Base-by-base conservation (phyloP, 2,888 invertebrate species). In the Cosmia pyralina region DNA sequence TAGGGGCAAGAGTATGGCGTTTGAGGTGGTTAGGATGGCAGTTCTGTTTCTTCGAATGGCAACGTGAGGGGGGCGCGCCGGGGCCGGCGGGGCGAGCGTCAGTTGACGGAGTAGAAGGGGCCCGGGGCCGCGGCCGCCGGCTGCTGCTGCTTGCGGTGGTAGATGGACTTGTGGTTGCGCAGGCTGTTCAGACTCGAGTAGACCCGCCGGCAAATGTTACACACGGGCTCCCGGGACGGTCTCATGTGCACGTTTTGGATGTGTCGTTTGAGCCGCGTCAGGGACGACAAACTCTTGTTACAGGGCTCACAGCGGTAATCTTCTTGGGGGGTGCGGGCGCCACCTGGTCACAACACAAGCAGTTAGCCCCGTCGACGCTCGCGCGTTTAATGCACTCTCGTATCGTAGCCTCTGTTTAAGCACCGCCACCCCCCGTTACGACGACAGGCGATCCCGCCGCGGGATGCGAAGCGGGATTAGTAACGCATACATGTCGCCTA, bases 201-300 rank as follows among this genome's bases (percentile, higher is more conserved):
- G 89, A 98, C 98, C 93, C 98, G 98, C 96, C 98, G 98, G 97
- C 98, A 98, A 94, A 98, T 98, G 97, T 98, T 98, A 97, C 98
- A 98, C 93, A 98, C 98, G 87, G 98, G 98, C 96, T 98, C 98
- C 96, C 98, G 97, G 94, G 98, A 98, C 90, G 98, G 98, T 92
- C 98, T 97, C 97, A 98, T 98, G 97, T 98, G 98, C 91, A 98
- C 98, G 96, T 98, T 98, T 97, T 98, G 98, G 96, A 98, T 98
- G 97, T 98, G 98, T 92, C 98, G 97, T 97, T 98, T 98, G 96
- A 98, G 97, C 93, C 98, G 97, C 92, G 98, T 98, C 95, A 98
- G 96, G 90, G 98, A 98, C 92, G 98, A 98, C 93, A 98, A 97
- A 96, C 98, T 98, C 97, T 98, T 98, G 97, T 98, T 98, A 98